phyloP scores from a whole-genome alignment of 2,113 vertebrate genomes.

The Ardeotis arabs region DNA sequence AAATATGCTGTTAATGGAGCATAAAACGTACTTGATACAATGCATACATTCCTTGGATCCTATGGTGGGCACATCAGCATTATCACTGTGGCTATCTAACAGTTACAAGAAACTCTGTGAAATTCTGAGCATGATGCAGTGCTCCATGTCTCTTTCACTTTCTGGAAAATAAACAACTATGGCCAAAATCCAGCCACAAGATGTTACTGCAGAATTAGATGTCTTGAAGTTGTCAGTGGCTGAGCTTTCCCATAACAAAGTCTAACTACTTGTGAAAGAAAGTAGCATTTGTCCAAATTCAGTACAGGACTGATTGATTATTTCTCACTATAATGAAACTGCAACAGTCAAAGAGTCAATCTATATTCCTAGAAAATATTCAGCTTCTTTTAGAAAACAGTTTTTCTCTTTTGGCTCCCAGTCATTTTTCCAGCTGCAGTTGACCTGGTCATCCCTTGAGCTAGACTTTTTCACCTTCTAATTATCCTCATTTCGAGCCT shows the following conservation, averaged over 20 bases:
- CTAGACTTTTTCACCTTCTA: background rate
- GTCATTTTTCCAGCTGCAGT: background rate
- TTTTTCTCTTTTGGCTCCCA: background rate
- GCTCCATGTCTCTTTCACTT: background rate
- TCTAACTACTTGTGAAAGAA: background rate
- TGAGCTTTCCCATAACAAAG: background rate
- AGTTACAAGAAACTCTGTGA: background rate
- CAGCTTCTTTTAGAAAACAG: background rate
- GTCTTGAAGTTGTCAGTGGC: background rate
- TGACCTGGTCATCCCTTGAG: background rate
- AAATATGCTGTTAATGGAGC: background rate
- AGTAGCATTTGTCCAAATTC: background rate
- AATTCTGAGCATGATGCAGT: background rate
- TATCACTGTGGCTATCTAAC: background rate
- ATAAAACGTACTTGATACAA: background rate
- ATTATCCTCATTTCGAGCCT: background rate
- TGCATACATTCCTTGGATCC: background rate
- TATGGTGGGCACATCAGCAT: background rate
- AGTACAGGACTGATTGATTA: background rate
- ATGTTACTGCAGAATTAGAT: background rate
- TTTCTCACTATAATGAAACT: background rate
- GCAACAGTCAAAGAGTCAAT: background rate
- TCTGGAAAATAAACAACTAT: background rate
- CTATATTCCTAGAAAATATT: background rate
- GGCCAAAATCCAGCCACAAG: background rate